Conservation (phyloP, 2,888 invertebrate species). For the Euplexia lucipara region DNA sequence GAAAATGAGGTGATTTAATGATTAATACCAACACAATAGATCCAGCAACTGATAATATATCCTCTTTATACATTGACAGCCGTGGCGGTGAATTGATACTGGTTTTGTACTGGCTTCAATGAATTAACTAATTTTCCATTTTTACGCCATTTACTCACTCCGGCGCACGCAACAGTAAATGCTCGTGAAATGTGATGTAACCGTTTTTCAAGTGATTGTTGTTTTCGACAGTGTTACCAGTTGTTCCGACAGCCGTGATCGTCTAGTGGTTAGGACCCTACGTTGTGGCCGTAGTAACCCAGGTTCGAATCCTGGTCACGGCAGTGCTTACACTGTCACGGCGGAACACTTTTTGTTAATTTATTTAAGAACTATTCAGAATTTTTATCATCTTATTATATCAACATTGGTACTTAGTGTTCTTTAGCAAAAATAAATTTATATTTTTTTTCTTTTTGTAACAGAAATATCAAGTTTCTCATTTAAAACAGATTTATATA, state of each 20-base stretch:
- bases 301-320: slow-evolving; percentile 94
- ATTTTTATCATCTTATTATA: no score
- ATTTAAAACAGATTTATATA: no score
- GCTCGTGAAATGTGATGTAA: slow-evolving; percentile 34
- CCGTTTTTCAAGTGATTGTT: slow-evolving; percentile 7
- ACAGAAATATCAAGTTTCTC: no score
- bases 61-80: background rate
- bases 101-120: background rate
- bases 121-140: background rate
- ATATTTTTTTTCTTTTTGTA: background rate
- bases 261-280: slow-evolving; percentile 94
- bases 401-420: no score
- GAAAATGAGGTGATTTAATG: slow-evolving; percentile 11
- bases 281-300: slow-evolving; percentile 94
- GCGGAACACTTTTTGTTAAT: slow-evolving; percentile 47
- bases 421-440: background rate
- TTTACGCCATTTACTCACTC: slow-evolving; percentile 14
- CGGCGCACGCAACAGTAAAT: slow-evolving; percentile 33
- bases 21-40: slow-evolving; percentile 6
- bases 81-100: background rate
- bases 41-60: background rate
- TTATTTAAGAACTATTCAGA: no score
- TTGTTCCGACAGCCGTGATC: slow-evolving; percentile 85
- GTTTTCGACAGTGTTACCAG: slow-evolving; percentile 66
- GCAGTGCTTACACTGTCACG: slow-evolving; percentile 81